Evolutionary conservation across 1,140 invertebrate species (phyloP).

Genomic region (Drosophila trapezifrons): DNA sequence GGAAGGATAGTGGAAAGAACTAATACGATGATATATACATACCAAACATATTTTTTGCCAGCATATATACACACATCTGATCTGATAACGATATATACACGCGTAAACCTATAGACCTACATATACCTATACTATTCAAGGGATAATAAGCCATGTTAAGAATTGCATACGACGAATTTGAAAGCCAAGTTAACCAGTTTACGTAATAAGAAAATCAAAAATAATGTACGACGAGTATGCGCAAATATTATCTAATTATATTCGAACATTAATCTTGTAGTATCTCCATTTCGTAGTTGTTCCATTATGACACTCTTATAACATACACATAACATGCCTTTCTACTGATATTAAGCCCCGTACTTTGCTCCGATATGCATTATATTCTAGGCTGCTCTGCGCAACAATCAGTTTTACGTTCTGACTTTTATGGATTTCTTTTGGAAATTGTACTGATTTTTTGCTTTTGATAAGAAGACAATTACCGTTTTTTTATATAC

Average conservation of each 20-base stretch:
- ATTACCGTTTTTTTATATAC: constrained; percentile 37
- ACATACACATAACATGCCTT: constrained; percentile 31
- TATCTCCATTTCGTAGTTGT: constrained; percentile 31
- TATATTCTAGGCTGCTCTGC: constrained; percentile 33
- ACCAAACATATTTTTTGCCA: constrained; percentile 69
- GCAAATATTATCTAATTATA: constrained; percentile 32
- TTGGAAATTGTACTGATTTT: constrained; percentile 71
- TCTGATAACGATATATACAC: constrained; percentile 46
- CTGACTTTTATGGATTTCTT: constrained; percentile 36
- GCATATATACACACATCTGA: constrained; percentile 60
- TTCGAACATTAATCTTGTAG: constrained; percentile 39
- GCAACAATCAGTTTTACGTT: constrained; percentile 59
- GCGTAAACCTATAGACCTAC: constrained; percentile 25
- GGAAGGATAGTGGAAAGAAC: constrained; percentile 22
- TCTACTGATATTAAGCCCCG: constrained; percentile 36
- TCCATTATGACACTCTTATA: constrained; percentile 38
- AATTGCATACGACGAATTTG: constrained; percentile 65
- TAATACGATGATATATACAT: constrained; percentile 34
- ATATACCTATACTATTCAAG: constrained; percentile 40
- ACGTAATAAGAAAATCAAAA: constrained; percentile 18
- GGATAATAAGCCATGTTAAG: constrained; percentile 45
- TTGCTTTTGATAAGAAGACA: constrained; percentile 47
- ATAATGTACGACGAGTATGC: constrained; percentile 35
- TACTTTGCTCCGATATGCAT: constrained; percentile 27
- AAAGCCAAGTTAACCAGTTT: constrained; percentile 70